These are phyloP conservation scores for Dynastes hyllus DNA, from an alignment of 2,888 invertebrate genomes.

Conservation along the genomic window DNA sequence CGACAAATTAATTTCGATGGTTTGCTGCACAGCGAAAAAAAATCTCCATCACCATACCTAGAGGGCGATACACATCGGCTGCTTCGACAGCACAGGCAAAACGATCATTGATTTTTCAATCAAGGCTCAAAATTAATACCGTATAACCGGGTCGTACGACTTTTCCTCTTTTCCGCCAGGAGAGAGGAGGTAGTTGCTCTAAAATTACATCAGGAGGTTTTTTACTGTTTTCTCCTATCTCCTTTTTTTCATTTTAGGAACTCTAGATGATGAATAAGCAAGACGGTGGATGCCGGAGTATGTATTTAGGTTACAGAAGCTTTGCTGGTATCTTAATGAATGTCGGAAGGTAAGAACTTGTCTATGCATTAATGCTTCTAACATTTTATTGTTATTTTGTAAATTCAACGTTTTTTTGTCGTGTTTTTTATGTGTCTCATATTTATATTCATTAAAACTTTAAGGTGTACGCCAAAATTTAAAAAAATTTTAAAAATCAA, in stretches of 20 bases:
- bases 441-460: too few relatives aligned
- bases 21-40: conserved; percentile 16
- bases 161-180: neutral
- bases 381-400: too few relatives aligned
- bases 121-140: conserved; percentile 43
- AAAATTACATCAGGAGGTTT: conserved; percentile 11
- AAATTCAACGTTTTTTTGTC: too few relatives aligned
- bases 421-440: too few relatives aligned
- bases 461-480: too few relatives aligned
- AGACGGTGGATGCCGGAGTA: neutral
- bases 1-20: conserved; percentile 44
- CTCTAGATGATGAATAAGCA: neutral
- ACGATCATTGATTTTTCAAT: conserved; percentile 48
- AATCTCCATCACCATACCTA: neutral
- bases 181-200: conserved; percentile 11
- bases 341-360: too few relatives aligned
- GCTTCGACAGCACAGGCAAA: conserved; percentile 7
- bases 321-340: too few relatives aligned
- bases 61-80: conserved; percentile 7
- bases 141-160: conserved; percentile 18
- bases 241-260: too few relatives aligned
- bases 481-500: too few relatives aligned
- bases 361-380: too few relatives aligned
- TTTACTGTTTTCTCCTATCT: neutral
- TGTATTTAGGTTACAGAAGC: too few relatives aligned